phyloP scores from a whole-genome alignment of 1,140 invertebrate genomes.

The Pseudobourletiella spinata region DNA sequence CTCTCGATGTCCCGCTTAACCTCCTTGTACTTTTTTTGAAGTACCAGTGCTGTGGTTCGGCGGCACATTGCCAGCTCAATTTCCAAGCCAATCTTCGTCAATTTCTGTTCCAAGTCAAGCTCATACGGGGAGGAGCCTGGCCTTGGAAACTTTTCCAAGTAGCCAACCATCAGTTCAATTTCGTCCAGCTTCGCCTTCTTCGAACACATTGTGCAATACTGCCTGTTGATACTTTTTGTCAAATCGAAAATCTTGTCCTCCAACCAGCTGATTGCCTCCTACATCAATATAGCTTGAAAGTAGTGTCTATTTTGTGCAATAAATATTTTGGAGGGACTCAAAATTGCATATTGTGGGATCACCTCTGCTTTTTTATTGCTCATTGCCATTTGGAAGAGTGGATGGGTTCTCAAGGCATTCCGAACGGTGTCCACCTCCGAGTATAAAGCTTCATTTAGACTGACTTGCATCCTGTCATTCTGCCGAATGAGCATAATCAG shows the following conservation, averaged over 20 bases:
- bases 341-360: too few relatives aligned
- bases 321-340: too few relatives aligned
- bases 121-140: conserved; percentile 20
- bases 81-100: neutral
- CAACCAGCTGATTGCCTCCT: conserved; percentile 8
- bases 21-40: conserved; percentile 7
- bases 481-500: neutral
- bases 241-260: conserved; percentile 26
- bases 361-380: conserved; percentile 6
- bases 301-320: too few relatives aligned
- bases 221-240: conserved; percentile 12
- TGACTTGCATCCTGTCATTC: conserved; percentile 1
- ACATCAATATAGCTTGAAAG: too few relatives aligned
- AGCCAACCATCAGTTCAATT: conserved; percentile 11
- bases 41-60: neutral
- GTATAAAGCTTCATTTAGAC: conserved; percentile 14
- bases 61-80: conserved; percentile 5
- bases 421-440: conserved; percentile 16
- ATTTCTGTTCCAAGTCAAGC: neutral
- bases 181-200: conserved; percentile 17
- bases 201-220: conserved; percentile 6
- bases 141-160: conserved; percentile 16
- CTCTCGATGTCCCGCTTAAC: neutral
- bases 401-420: conserved; percentile 24
- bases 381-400: conserved; percentile 22